Base-by-base conservation (phyloP, 2,797 vertebrate genomes). In the Chaenodraco wilsoni region DNA sequence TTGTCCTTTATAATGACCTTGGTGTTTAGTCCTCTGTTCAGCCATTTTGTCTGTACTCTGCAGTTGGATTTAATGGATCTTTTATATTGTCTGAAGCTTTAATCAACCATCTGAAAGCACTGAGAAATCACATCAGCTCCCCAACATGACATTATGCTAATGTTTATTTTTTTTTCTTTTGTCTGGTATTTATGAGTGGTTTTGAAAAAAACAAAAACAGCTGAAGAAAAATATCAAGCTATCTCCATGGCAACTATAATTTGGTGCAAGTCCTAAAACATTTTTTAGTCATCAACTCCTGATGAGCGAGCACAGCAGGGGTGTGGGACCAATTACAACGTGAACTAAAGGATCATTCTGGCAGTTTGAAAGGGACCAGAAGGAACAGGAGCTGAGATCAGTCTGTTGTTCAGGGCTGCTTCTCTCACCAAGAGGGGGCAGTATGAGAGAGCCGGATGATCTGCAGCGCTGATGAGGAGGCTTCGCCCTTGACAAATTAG, bases 21-120 rank as follows among this genome's bases (percentile, higher is more conserved):
- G 71, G 88, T 82, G 45, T 84, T 43, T 88, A 57, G 64, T 76
- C 74, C 81, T 94, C 87, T 82, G 92, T 80, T 88, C 91, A 23
- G 74, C 79, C 91, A 91, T 93, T 7, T 84, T 78, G 71, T 50
- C 80, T 71, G 56, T 40, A 27, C 33, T 69, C 44, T 75, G 67
- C 68, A 71, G 61, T 81, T 78, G 65, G 65, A 59, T 79, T 71
- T 78, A 84, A 84, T 82, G 69, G 76, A 49, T 82, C 72, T 82
- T 88, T 65, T 77, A 76, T 68, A 74, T 87, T 83, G 65, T 85
- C 48, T 84, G 56, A 21, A 83, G 81, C 77, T 79, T 76, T 76
- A 89, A 88, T 92, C 84, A 90, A 81, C 55, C 83, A 87, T 86
- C 83, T 88, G 87, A 90, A 88, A 81, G 78, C 83, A 80, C 80